Evolutionary conservation across 1,140 invertebrate species (phyloP).

Genomic region (Drosophila subpulchrella): DNA sequence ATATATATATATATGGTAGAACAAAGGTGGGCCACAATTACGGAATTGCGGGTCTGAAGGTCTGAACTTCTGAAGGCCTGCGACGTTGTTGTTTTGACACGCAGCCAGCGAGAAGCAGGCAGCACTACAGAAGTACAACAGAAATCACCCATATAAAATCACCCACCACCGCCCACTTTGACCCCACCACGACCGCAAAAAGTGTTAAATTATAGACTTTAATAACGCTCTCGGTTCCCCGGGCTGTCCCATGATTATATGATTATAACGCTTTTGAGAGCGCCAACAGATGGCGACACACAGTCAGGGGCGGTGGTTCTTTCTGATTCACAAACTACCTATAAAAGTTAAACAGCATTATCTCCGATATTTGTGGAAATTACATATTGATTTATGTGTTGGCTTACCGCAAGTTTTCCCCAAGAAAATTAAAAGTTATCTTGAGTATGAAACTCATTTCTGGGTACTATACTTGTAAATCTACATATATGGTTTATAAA

Average conservation of each 20-base stretch:
- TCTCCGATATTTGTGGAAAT: conserved; percentile 9
- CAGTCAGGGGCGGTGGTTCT: background rate
- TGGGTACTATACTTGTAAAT: too few species aligned
- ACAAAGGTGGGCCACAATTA: conserved; percentile 36
- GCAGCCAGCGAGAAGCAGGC: conserved; percentile 60
- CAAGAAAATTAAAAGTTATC: too few species aligned
- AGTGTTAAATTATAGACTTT: conserved; percentile 80
- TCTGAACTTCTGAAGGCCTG: conserved; percentile 10
- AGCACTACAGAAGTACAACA: background rate
- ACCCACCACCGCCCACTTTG: conserved; percentile 4
- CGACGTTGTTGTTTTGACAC: conserved; percentile 77
- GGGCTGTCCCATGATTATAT: conserved; percentile 46
- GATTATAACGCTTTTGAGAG: conserved; percentile 57
- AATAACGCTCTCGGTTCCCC: conserved; percentile 15
- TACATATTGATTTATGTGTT: conserved; percentile 17
- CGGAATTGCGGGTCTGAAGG: conserved; percentile 5
- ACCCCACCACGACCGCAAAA: conserved; percentile 57
- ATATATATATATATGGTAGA: background rate
- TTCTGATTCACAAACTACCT: conserved; percentile 1
- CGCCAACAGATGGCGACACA: conserved; percentile 36
- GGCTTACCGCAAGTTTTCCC: too few species aligned
- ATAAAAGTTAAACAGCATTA: conserved; percentile 33
- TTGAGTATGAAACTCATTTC: background rate
- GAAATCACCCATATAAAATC: conserved; percentile 28
- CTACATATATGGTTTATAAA: too few species aligned